These are phyloP conservation scores for Coregonus clupeaformis DNA, from an alignment of 2,113 vertebrate species.

Conservation along the genomic window DNA sequence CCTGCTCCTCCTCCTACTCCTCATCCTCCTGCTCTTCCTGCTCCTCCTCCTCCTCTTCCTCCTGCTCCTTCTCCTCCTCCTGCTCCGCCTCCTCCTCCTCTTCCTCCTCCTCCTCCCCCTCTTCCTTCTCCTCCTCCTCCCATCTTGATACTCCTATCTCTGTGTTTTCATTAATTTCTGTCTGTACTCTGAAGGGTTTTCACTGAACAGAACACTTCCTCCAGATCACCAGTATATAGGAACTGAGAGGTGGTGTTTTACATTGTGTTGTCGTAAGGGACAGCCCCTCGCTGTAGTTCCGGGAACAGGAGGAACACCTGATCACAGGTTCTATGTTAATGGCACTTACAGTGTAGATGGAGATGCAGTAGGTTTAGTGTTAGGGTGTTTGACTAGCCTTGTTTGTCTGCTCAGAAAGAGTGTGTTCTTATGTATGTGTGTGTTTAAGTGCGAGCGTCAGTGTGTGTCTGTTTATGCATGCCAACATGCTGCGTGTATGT, in stretches of 20 bases:
- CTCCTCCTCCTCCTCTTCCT: too few species aligned
- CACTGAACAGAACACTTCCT: background rate
- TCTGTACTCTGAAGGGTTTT: background rate
- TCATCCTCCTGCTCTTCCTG: too few species aligned
- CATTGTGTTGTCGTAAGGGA: too few species aligned
- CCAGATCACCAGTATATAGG: background rate
- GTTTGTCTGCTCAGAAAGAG: background rate
- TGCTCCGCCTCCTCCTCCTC: too few species aligned
- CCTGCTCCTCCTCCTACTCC: too few species aligned
- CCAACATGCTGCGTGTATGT: too few species aligned
- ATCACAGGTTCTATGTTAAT: background rate
- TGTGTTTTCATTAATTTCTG: background rate
- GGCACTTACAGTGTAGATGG: background rate
- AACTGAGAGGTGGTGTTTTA: background rate
- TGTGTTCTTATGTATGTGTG: too few species aligned
- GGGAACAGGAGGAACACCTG: background rate
- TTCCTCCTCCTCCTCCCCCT: background rate
- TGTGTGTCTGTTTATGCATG: too few species aligned
- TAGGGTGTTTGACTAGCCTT: background rate
- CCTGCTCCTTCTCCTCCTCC: too few species aligned
- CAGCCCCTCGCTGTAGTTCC: background rate
- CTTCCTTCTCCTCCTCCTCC: background rate
- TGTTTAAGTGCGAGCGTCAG: too few species aligned
- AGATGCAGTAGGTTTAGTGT: background rate
- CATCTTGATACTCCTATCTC: background rate